Conservation (phyloP, 37 sponge, comb jelly and placozoan genomes). For the Dysidea cf. avara region DNA sequence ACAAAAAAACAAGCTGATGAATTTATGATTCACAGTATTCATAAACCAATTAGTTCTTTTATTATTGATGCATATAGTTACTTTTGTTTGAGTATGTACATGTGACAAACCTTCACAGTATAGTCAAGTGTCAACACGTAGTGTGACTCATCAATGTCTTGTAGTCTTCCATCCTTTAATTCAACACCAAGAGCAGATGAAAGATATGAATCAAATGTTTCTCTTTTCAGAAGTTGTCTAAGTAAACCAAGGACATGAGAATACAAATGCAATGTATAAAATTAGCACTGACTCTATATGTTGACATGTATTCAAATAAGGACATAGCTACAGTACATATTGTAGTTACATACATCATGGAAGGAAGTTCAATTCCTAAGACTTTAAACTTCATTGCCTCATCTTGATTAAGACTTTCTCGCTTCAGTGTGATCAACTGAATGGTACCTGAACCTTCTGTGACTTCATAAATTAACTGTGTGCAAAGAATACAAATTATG, state of each 20-base stretch:
- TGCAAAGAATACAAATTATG: no score
- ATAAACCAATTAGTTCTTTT: no score
- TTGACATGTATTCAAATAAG: no score
- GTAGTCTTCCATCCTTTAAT: slow-evolving; percentile 22
- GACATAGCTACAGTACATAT: no score
- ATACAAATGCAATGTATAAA: no score
- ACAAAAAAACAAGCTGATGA: no score
- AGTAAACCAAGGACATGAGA: no score
- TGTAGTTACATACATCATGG: slow-evolving; percentile 41
- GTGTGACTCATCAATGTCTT: no score
- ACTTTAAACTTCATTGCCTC: slow-evolving; percentile 29
- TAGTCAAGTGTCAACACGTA: slow-evolving; percentile 86
- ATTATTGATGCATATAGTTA: no score
- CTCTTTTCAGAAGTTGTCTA: slow-evolving; percentile 58
- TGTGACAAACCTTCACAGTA: slow-evolving; percentile 81
- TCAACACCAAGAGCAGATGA: slow-evolving; percentile 67
- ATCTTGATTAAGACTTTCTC: slow-evolving; percentile 55
- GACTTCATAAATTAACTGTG: slow-evolving; percentile 74
- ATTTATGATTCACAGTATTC: no score
- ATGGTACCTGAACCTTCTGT: slow-evolving; percentile 61
- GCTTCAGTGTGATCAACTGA: slow-evolving; percentile 56
- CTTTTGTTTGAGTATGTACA: no score
- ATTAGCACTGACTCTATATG: no score
- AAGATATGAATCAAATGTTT: slow-evolving; percentile 56
- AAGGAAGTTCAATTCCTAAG: slow-evolving; percentile 51